These are phyloP conservation scores for Vanessa tameamea DNA, from an alignment of 1,140 invertebrate species.

Conservation along the genomic window DNA sequence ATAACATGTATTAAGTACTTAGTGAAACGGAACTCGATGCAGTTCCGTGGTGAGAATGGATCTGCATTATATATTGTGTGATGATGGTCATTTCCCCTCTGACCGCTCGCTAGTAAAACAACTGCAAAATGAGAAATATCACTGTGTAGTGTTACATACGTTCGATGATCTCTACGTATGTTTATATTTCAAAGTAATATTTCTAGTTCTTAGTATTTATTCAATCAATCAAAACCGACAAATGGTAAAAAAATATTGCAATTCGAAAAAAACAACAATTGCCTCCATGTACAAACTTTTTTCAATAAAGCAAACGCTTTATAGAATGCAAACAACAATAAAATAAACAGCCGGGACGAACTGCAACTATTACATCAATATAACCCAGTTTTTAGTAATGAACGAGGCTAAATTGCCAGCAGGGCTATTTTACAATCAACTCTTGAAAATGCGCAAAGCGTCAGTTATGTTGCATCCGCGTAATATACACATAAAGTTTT, in stretches of 20 bases:
- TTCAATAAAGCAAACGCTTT: conserved; percentile 49
- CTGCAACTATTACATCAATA: conserved; percentile 58
- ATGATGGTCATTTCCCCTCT: conserved; percentile 26
- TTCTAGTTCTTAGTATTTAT: background rate
- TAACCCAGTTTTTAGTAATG: conserved; percentile 58
- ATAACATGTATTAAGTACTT: conserved; percentile 18
- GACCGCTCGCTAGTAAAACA: conserved; percentile 34
- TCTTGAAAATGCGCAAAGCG: conserved; percentile 27
- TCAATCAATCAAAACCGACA: background rate
- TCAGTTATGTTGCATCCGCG: conserved; percentile 24
- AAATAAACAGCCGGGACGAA: conserved; percentile 50
- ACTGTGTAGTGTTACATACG: conserved; percentile 11
- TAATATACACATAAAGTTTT: conserved; percentile 15
- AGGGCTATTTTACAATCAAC: conserved; percentile 41
- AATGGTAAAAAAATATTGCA: conserved; percentile 28
- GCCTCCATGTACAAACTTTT: conserved; percentile 58
- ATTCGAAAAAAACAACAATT: conserved; percentile 44
- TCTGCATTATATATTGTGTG: conserved; percentile 38
- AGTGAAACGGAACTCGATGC: conserved; percentile 27
- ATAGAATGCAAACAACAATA: conserved; percentile 60
- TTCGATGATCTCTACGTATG: too few species aligned
- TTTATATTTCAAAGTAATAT: background rate
- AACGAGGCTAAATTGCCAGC: conserved; percentile 49
- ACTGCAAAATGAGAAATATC: conserved; percentile 30
- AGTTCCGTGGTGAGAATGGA: conserved; percentile 19